Base-by-base conservation (phyloP, 64 coral and sea anemone genomes). In the Montipora capricornis region DNA sequence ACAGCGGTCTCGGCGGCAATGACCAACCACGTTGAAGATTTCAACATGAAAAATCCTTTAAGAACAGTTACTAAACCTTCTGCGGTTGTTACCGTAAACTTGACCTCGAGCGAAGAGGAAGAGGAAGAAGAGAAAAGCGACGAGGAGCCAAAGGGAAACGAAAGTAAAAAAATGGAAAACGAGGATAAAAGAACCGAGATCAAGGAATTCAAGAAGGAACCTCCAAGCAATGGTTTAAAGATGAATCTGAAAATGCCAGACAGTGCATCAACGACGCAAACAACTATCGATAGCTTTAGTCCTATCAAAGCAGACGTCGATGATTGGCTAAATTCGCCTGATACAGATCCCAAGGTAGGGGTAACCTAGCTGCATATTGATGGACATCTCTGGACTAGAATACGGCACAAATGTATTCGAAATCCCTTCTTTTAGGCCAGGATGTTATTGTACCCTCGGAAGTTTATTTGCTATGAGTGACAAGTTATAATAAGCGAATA, bases 291-390 rank as follows among this genome's bases (percentile, higher is more conserved):
- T 45, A 90, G 78, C 44, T 78, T 87, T 58, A 83, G 77, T 49
- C 57, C 87, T 77, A 73, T 53, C 10, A n/a, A 19, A 44, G 93
- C 76, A 47, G 93, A 84, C 26, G 81, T 97, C 5, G 96, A 97
- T 92, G 90, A 92, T 64, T 97, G 96, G 96, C 64, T 97, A 20
- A 94, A 97, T 9, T 95, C 96, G 19, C 93, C 96, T 60, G 96
- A 95, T 45, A 20, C 88, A 44, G 92, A 97, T 37, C 93, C 93
- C 2, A 88, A 92, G 69, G 96, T 97, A 85, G 0, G 9, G 8
- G 64, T 26, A 0, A 45, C 4, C 8, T 4, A 13, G 11, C 62
- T 12, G 37, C 37, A 12, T 9, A n/a, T 55, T 55, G 52, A 55
- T 55, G 52, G 0, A 0, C 37, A 37, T 55, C 6, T 55, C 10